Evolutionary conservation across 2,888 invertebrate genomes (phyloP), one percentile per base, ranked within the genome.

Genomic region (Cephus nigrinus): DNA sequence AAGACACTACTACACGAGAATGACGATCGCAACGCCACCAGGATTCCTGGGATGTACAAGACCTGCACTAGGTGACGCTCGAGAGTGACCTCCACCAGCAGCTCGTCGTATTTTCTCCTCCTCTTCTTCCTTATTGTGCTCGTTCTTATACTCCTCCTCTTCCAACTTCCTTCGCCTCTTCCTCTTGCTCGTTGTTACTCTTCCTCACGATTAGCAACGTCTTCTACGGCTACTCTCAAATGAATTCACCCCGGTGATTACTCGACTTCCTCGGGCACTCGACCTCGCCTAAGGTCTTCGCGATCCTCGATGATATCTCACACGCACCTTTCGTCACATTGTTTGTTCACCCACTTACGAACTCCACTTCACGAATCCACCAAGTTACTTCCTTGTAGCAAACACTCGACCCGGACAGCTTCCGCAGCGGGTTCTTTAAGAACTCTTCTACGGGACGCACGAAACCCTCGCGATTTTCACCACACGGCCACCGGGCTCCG

Each of bases 401-500:
- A 75, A 75, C 78, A 77, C 69, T 69, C 55, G 69, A 75, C 78
- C 68, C 73, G 75, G 75, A 55, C 36, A 31, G 32, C 15, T 69
- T 55, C 69, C n/a, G 12, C 31, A 73, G 33, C 34, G 34, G 34
- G 2, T 30, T 34, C 71, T 73, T 75, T 75, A 69, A 11, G 32
- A 35, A n/a, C 36, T 69, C 73, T 35, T 30, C 55, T 55, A 23
- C 55, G 55, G 55, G 55, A 55, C 55, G 55, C 55, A 55, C 55
- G 55, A 55, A 15, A 23, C 55, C 75, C 33, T 23, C 40, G 76
- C 76, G 76, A 79, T 79, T 71, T 69, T 78, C 72, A 81, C 74
- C 77, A 81, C 78, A 33, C 31, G 15, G 4, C 12, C 71, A 80
- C 86, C 86, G 87, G 85, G 84, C 84, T 84, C 82, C 84, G 88